phyloP scores from a whole-genome alignment of 2,797 vertebrate genomes.

The Cyprinella venusta region DNA sequence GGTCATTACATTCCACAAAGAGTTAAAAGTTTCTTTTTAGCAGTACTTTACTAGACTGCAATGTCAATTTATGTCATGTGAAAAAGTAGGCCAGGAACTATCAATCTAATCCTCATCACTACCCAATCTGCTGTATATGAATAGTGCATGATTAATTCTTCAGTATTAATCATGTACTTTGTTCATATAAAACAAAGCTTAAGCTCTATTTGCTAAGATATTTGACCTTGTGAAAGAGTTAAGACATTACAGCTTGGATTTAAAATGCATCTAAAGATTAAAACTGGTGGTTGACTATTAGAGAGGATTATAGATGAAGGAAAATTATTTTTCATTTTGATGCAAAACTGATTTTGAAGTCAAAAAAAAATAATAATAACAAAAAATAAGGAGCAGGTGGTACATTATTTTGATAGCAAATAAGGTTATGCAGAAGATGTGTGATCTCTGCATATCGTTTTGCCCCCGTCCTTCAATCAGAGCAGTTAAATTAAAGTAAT shows the following conservation, averaged over 20 bases:
- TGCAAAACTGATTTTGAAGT: constrained; percentile 80
- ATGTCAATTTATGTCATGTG: constrained; percentile 79
- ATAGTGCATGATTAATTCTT: constrained; percentile 87
- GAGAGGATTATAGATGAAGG: constrained; percentile 84
- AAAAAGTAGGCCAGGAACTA: constrained; percentile 81
- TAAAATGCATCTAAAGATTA: constrained; percentile 90
- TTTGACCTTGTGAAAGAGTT: constrained; percentile 87
- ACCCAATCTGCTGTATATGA: constrained; percentile 84
- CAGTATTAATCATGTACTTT: constrained; percentile 88
- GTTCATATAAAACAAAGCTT: constrained; percentile 90
- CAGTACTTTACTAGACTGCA: constrained; percentile 72
- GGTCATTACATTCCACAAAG: constrained; percentile 37
- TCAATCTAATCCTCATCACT: constrained; percentile 81
- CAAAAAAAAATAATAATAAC: constrained; percentile 33
- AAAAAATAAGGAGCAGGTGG: constrained; percentile 78
- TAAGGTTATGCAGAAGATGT: constrained; percentile 65
- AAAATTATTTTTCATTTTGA: constrained; percentile 86
- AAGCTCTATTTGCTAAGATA: constrained; percentile 87
- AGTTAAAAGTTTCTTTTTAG: constrained; percentile 74
- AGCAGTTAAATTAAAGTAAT: constrained; percentile 83
- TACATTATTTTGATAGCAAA: constrained; percentile 68
- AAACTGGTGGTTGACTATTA: constrained; percentile 86
- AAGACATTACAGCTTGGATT: constrained; percentile 86
- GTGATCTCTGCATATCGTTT: constrained; percentile 49
- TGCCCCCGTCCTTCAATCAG: constrained; percentile 49